Conservation (phyloP, 2,888 invertebrate genomes). For the Pseudococcus viburni region DNA sequence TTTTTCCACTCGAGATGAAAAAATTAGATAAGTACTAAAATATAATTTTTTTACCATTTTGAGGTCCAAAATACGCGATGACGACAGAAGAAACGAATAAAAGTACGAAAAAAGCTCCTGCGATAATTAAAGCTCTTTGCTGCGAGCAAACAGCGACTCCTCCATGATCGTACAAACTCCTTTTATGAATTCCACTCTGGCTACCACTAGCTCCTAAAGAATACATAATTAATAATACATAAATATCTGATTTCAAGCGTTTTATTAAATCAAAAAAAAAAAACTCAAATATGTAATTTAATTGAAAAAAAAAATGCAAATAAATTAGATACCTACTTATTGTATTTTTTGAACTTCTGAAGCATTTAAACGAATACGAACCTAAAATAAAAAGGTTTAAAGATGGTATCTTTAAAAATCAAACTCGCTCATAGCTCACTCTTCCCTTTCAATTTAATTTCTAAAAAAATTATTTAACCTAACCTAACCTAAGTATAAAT, state of each 20-base stretch:
- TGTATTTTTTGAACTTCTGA: constrained; percentile 47
- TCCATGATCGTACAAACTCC: constrained; percentile 80
- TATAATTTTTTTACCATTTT: constrained; percentile 77
- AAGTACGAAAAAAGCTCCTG: constrained; percentile 83
- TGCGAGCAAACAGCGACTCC: constrained; percentile 91
- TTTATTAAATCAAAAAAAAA: neutral
- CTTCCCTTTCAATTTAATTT: neutral
- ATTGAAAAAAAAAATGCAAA: neutral
- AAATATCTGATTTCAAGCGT: neutral
- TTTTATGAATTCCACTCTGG: constrained; percentile 77
- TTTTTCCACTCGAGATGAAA: neutral
- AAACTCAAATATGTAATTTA: neutral
- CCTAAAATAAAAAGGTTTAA: constrained; percentile 44
- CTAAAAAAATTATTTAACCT: neutral
- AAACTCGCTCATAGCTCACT: neutral
- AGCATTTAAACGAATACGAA: constrained; percentile 42
- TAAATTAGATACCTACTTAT: constrained; percentile 30
- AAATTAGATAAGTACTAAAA: neutral
- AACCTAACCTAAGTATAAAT: neutral
- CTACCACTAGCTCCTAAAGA: constrained; percentile 73
- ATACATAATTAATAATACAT: neutral
- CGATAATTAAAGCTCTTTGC: constrained; percentile 85
- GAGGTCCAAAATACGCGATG: constrained; percentile 91
- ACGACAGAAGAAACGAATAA: constrained; percentile 88
- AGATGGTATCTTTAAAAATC: constrained; percentile 22